phyloP scores from a whole-genome alignment of 2,797 vertebrate genomes.

The Spinus olivaceus region DNA sequence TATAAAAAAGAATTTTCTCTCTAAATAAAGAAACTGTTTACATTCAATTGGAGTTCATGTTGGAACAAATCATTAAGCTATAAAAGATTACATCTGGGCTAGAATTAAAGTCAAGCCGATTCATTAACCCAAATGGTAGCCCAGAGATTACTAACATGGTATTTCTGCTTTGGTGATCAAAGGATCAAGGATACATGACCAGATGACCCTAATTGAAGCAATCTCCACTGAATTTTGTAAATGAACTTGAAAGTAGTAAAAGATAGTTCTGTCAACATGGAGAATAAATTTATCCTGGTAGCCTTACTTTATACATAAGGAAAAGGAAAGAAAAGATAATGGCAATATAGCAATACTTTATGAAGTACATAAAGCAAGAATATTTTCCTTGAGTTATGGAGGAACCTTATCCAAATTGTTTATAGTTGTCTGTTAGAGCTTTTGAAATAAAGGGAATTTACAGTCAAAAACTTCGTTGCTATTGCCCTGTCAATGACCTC shows the following conservation, averaged over 20 bases:
- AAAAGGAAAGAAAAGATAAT: slow-evolving; percentile 5
- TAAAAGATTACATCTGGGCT: slow-evolving; percentile 73
- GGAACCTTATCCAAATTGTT: slow-evolving; percentile 41
- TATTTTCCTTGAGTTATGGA: slow-evolving; percentile 21
- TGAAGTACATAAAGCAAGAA: background rate
- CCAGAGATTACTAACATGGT: slow-evolving; percentile 64
- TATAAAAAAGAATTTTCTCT: slow-evolving; percentile 68
- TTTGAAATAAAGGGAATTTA: slow-evolving; percentile 58
- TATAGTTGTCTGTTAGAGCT: slow-evolving; percentile 52
- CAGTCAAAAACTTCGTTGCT: slow-evolving; percentile 9
- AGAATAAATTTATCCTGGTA: slow-evolving; percentile 26
- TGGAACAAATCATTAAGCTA: slow-evolving; percentile 71
- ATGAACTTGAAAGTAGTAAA: slow-evolving; percentile 38
- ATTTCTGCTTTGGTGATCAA: slow-evolving; percentile 58
- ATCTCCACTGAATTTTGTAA: slow-evolving; percentile 29
- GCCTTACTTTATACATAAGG: background rate
- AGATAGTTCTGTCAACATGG: background rate
- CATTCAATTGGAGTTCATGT: slow-evolving; percentile 60
- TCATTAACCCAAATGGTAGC: slow-evolving; percentile 72
- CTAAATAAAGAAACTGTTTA: slow-evolving; percentile 68
- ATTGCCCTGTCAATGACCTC: slow-evolving; percentile 68
- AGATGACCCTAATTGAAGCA: slow-evolving; percentile 73
- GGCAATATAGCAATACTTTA: background rate
- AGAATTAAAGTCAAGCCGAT: slow-evolving; percentile 75
- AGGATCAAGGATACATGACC: slow-evolving; percentile 65